Conservation (phyloP, 2,888 invertebrate species). For the Baronia brevicornis region DNA sequence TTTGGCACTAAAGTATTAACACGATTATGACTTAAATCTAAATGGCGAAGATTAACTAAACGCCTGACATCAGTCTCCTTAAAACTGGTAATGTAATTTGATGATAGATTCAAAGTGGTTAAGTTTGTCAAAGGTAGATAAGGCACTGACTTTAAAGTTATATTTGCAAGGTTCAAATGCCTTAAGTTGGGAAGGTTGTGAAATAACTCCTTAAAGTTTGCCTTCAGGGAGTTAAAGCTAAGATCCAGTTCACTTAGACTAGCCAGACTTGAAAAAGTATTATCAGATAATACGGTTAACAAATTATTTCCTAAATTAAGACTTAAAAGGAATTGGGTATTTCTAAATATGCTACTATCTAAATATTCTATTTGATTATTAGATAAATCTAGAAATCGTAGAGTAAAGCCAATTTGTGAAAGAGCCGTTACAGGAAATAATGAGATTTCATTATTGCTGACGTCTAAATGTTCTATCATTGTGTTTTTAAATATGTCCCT, state of each 20-base stretch:
- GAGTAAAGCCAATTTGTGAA: slow-evolving; percentile 85
- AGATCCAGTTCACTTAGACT: slow-evolving; percentile 87
- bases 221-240: slow-evolving; percentile 86
- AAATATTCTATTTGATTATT: slow-evolving; percentile 89
- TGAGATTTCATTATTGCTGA: slow-evolving; percentile 85
- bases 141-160: slow-evolving; percentile 85
- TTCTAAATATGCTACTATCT: slow-evolving; percentile 90
- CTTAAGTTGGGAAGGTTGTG: slow-evolving; percentile 89
- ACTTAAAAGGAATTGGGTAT: slow-evolving; percentile 85
- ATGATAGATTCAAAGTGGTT: slow-evolving; percentile 85
- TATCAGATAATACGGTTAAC: slow-evolving; percentile 89
- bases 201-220: slow-evolving; percentile 91
- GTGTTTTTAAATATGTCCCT: slow-evolving; percentile 88
- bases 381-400: slow-evolving; percentile 85
- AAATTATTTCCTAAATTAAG: slow-evolving; percentile 88
- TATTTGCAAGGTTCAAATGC: slow-evolving; percentile 83
- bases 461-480: slow-evolving; percentile 85
- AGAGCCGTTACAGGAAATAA: slow-evolving; percentile 87
- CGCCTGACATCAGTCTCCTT: slow-evolving; percentile 83
- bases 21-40: slow-evolving; percentile 86
- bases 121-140: slow-evolving; percentile 85
- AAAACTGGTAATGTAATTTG: slow-evolving; percentile 83
- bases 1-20: slow-evolving; percentile 84
- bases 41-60: slow-evolving; percentile 80
- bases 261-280: slow-evolving; percentile 88